Evolutionary conservation across 2,888 invertebrate genomes (phyloP).

Genomic region (Drosophila borealis): DNA sequence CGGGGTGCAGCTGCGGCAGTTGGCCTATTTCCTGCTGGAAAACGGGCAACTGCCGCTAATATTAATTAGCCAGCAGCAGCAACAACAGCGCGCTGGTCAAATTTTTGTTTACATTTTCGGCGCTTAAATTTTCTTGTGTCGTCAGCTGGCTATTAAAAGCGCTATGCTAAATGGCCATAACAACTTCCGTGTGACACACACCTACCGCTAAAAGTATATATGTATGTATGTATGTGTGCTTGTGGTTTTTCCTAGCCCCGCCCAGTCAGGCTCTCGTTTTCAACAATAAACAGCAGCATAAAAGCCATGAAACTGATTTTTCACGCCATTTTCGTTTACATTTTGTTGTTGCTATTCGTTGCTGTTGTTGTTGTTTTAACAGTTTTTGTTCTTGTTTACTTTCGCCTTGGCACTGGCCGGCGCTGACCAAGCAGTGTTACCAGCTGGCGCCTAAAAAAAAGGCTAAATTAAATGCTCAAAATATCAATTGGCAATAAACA

Average conservation of each 20-base stretch:
- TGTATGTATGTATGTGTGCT: not conserved
- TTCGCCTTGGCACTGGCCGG: conserved; percentile 28
- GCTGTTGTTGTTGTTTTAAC: conserved; percentile 22
- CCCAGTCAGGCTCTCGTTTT: conserved; percentile 61
- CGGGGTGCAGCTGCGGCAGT: conserved; percentile 42
- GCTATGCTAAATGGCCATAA: conserved; percentile 76
- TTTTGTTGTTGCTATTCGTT: conserved; percentile 47
- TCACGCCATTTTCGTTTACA: conserved; percentile 80
- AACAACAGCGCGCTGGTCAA: conserved; percentile 35
- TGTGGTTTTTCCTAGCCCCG: conserved; percentile 11
- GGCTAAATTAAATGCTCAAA: too few relatives aligned
- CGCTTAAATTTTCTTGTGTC: conserved; percentile 37
- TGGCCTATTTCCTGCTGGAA: conserved; percentile 48
- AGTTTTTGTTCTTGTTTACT: conserved; percentile 51
- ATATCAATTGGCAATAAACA: too few relatives aligned
- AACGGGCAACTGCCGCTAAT: conserved; percentile 66
- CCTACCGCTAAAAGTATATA: conserved; percentile 8
- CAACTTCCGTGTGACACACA: conserved; percentile 67
- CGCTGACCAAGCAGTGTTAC: not conserved
- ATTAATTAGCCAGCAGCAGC: conserved; percentile 61
- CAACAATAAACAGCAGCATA: conserved; percentile 79
- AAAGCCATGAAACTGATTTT: conserved; percentile 81
- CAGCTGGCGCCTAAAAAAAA: too few relatives aligned
- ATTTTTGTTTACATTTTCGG: conserved; percentile 50
- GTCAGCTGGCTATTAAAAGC: conserved; percentile 51